These are phyloP conservation scores for Scaptodrosophila latifasciaeformis DNA, from an alignment of 2,888 invertebrate species.

Conservation along the genomic window DNA sequence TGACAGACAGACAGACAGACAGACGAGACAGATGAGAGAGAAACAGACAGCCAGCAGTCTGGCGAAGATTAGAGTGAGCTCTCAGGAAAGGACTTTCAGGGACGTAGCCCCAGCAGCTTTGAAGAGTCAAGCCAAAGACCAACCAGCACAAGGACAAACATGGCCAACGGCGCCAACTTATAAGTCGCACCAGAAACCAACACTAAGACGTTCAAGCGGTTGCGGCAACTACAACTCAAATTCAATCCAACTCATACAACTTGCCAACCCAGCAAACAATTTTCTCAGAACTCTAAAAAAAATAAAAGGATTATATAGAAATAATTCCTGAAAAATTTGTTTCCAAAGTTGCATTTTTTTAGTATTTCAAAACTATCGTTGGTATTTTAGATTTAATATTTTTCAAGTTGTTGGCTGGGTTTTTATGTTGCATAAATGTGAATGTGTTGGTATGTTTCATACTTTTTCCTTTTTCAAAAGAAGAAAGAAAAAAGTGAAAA, in stretches of 20 bases:
- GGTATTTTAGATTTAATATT: no score
- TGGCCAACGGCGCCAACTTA: conserved; percentile 36
- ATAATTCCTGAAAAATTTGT: no score
- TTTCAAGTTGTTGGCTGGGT: no score
- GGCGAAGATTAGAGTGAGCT: conserved; percentile 45
- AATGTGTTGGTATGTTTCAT: no score
- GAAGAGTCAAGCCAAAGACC: conserved; percentile 43
- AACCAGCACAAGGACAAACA: conserved; percentile 28
- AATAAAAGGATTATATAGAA: no score
- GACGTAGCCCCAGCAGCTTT: not conserved
- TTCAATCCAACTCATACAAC: conserved; percentile 11
- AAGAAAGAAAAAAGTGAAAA: conserved; percentile 46
- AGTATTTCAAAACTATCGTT: no score
- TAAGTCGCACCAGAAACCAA: conserved; percentile 31
- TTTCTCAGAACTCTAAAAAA: no score
- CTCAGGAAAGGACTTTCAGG: conserved; percentile 36
- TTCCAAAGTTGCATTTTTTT: no score
- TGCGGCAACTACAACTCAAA: conserved; percentile 17
- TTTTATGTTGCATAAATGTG: no score
- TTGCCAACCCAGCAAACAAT: no score
- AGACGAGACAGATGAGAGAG: no score
- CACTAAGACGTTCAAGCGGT: conserved; percentile 23
- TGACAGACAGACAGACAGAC: conserved; percentile 19
- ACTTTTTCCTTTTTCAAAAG: no score
- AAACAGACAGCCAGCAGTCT: conserved; percentile 32